A percentile compares a stretch with the other conserved stretches of the same genome.
phyloP scores from a whole-genome alignment of 2,888 invertebrate species.

The Sinodicranocentrus sp. region DNA sequence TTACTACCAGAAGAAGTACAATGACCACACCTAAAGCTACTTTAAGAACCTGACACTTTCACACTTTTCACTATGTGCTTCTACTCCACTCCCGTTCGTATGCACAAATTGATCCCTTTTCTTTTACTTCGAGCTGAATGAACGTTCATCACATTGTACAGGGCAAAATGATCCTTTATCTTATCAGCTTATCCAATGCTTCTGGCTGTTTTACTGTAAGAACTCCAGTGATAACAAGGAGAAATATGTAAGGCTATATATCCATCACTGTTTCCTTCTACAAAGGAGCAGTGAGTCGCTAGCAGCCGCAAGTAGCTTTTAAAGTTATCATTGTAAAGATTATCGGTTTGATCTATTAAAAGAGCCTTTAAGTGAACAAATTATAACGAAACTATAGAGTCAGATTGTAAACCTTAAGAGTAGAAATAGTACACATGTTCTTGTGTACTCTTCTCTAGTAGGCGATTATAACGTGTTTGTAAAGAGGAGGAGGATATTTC shows the following conservation, averaged over 20 bases:
- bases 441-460: not conserved
- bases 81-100: not conserved
- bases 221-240: not conserved
- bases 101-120: slow-evolving; percentile 6
- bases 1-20: slow-evolving; percentile 10
- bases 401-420: too few relatives aligned
- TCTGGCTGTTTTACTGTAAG: not conserved
- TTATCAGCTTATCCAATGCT: slow-evolving; percentile 9
- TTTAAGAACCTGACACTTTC: slow-evolving; percentile 24
- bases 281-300: too few relatives aligned
- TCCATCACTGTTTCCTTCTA: not conserved
- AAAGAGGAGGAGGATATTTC: slow-evolving; percentile 21
- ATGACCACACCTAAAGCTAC: slow-evolving; percentile 17
- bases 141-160: too few relatives aligned
- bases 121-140: too few relatives aligned
- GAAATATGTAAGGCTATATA: not conserved
- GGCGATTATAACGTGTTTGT: slow-evolving; percentile 20
- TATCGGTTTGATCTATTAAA: slow-evolving; percentile 3
- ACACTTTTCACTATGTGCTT: not conserved
- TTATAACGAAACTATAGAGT: slow-evolving; percentile 18
- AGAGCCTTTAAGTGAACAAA: slow-evolving; percentile 13
- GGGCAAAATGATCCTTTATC: not conserved
- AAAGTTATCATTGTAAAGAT: not conserved
- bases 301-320: too few relatives aligned
- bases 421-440: too few relatives aligned